phyloP scores from a whole-genome alignment of 2,113 vertebrate species.

The Cyprinodon brontotheroides region DNA sequence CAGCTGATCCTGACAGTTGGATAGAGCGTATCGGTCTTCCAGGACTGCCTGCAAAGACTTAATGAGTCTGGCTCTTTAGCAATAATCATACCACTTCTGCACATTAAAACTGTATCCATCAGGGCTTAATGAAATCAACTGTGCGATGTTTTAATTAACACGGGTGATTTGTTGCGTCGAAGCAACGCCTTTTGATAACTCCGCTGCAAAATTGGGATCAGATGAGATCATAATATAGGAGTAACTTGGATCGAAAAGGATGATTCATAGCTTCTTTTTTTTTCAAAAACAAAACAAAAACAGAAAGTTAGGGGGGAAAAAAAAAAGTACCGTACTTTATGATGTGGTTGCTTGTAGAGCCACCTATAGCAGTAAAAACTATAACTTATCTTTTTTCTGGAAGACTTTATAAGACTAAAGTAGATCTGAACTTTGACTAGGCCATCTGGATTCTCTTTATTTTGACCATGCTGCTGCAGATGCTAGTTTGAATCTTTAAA shows the following conservation, averaged over 20 bases:
- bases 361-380: background rate
- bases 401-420: background rate
- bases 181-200: background rate
- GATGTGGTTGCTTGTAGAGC: background rate
- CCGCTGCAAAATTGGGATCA: background rate
- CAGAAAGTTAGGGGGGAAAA: too few species aligned
- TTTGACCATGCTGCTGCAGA: background rate
- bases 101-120: background rate
- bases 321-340: too few species aligned
- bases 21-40: background rate
- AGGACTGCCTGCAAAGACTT: background rate
- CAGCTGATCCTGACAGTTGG: background rate
- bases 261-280: too few species aligned
- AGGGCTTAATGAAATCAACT: slow-evolving; percentile 14
- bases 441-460: background rate
- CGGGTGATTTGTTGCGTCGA: background rate
- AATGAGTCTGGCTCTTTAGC: slow-evolving; percentile 3
- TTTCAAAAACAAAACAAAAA: too few species aligned
- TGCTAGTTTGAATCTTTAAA: too few species aligned
- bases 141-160: slow-evolving; percentile 2
- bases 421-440: background rate
- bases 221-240: background rate
- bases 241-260: too few species aligned
- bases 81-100: background rate
- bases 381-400: background rate